Base-by-base conservation (phyloP, 2,888 invertebrate genomes). In the Coenonympha glycerion region DNA sequence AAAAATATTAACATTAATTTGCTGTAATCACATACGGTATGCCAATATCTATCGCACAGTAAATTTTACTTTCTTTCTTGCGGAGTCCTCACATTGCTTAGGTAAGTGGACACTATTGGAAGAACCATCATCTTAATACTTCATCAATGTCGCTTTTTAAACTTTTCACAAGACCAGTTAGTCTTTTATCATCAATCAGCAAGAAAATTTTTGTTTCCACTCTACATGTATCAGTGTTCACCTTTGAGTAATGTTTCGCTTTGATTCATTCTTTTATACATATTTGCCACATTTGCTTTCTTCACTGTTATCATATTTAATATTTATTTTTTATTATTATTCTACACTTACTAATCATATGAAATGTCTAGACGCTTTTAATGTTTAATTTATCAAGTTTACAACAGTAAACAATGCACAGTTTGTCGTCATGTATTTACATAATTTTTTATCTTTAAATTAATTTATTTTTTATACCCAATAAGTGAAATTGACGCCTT, bases 31-130 rank as follows among this genome's bases (percentile, higher is more conserved):
- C 73, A 65, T 69, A 63, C 42, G 60, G 72, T 71, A 69, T 64
- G 68, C 70, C 71, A 73, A 74, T 73, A 73, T 76, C 76, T 74
- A 71, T 73, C 83, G 86, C 87, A 86, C 86, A 83, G 84, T 87
- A 80, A 83, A 86, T 71, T 79, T 85, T 86, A 81, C 73, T 86
- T 87, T 86, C 73, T 86, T 87, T 87, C 85, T 87, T 87, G 87
- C 87, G 87, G 87, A 87, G 87, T 83, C 86, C 86, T 85, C 86
- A 82, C 84, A 80, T 86, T 85, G 82, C 76, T 68, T 85, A 85
- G 87, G 87, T 87, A 81, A 87, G 87, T 87, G 81, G 82, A 83
- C 79, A 79, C 76, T 73, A 74, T 79, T 76, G 62, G 67, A 73
- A 68, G 59, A 69, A 65, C 64, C 61, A 66, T 78, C 76, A 76